These are phyloP conservation scores for Lophius americanus DNA, from an alignment of 2,797 vertebrate species.

Conservation along the genomic window DNA sequence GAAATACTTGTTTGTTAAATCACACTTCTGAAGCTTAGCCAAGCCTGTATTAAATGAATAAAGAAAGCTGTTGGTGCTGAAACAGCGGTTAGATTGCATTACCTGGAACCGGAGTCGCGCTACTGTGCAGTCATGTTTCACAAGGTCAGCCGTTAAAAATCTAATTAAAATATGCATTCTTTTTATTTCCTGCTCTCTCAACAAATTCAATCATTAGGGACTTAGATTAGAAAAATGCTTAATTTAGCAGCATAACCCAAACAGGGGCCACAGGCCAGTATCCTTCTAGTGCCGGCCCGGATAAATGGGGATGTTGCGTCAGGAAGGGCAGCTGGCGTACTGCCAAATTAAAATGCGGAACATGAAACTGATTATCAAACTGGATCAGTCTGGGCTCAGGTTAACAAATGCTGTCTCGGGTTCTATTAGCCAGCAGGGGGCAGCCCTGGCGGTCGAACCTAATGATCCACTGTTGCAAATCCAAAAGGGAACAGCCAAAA, in stretches of 20 bases:
- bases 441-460: too few species aligned
- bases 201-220: conserved; percentile 18
- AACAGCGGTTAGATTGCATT: conserved; percentile 29
- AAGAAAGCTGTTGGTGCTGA: conserved; percentile 21
- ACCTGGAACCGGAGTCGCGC: conserved; percentile 7
- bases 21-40: conserved; percentile 19
- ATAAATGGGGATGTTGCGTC: too few species aligned
- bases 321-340: too few species aligned
- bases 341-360: too few species aligned
- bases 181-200: neutral
- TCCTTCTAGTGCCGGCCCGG: too few species aligned
- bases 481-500: too few species aligned
- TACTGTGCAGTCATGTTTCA: conserved; percentile 8
- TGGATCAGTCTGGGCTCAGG: too few species aligned
- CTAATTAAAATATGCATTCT: conserved; percentile 19
- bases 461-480: too few species aligned
- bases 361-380: too few species aligned
- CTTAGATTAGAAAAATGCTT: conserved; percentile 10
- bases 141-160: conserved; percentile 27
- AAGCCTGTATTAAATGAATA: conserved; percentile 17
- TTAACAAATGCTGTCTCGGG: too few species aligned
- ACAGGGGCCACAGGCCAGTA: too few species aligned
- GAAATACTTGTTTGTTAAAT: conserved; percentile 30
- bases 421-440: too few species aligned
- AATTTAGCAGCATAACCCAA: neutral